Conservation (phyloP, 2,113 vertebrate species). For the Pluvialis apricaria region DNA sequence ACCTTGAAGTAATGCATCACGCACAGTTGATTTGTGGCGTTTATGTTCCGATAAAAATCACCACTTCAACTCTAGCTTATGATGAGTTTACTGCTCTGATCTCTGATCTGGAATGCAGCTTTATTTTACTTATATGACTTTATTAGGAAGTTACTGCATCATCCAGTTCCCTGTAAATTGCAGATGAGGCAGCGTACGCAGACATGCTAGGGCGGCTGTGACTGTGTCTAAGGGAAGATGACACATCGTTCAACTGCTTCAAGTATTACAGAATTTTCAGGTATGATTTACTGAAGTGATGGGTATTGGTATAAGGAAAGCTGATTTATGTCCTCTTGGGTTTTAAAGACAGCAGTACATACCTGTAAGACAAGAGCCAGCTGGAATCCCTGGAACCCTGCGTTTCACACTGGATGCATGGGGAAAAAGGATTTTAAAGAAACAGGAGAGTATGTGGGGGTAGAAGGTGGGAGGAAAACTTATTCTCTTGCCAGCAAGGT, state of each 20-base stretch:
- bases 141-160: background rate
- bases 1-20: background rate
- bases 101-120: background rate
- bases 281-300: background rate
- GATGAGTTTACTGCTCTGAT: background rate
- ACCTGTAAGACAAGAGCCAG: background rate
- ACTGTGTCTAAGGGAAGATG: background rate
- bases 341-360: background rate
- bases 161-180: background rate
- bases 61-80: background rate
- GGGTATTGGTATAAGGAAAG: background rate
- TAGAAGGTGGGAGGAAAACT: background rate
- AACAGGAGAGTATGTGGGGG: background rate
- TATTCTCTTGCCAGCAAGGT: background rate
- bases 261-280: background rate
- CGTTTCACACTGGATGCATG: background rate
- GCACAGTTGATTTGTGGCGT: background rate
- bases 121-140: background rate
- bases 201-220: background rate
- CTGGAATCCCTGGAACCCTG: background rate
- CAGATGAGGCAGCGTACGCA: background rate
- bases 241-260: background rate
- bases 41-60: constrained; percentile 8
- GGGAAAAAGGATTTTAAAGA: background rate
- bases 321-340: background rate